Conservation (phyloP, 92 coral and sea anemone genomes). For the Epizoanthus ramosus region DNA sequence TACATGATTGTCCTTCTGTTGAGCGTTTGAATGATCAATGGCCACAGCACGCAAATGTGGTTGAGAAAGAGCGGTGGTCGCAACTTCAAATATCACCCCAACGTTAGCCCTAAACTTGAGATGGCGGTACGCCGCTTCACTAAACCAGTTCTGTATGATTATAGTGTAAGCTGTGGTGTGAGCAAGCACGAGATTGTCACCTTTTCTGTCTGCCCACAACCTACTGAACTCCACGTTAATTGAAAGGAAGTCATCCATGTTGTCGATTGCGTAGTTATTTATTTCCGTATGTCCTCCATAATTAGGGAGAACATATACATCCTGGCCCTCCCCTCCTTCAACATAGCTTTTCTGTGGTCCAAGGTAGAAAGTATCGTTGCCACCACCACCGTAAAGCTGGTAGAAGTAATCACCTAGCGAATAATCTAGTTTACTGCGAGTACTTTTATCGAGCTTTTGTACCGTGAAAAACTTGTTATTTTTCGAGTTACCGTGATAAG, state of each 20-base stretch:
- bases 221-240: no score
- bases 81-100: no score
- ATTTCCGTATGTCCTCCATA: not conserved
- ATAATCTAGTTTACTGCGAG: constrained; percentile 17
- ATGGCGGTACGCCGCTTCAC: no score
- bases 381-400: constrained; percentile 67
- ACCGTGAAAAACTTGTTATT: constrained; percentile 45
- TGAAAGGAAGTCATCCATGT: constrained; percentile 38
- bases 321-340: constrained; percentile 59
- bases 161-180: no score
- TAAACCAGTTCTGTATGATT: no score
- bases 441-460: constrained; percentile 20
- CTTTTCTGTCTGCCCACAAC: no score
- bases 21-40: no score
- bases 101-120: no score
- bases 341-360: constrained; percentile 59
- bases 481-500: constrained; percentile 41
- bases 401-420: constrained; percentile 58
- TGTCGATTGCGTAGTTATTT: constrained; percentile 30
- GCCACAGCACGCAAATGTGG: no score
- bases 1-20: no score
- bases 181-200: no score
- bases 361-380: constrained; percentile 59
- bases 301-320: constrained; percentile 43
- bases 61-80: no score